Evolutionary conservation across 2,113 vertebrate genomes (phyloP), one percentile per base, ranked within the genome.

Genomic region (Lepisosteus oculatus): DNA sequence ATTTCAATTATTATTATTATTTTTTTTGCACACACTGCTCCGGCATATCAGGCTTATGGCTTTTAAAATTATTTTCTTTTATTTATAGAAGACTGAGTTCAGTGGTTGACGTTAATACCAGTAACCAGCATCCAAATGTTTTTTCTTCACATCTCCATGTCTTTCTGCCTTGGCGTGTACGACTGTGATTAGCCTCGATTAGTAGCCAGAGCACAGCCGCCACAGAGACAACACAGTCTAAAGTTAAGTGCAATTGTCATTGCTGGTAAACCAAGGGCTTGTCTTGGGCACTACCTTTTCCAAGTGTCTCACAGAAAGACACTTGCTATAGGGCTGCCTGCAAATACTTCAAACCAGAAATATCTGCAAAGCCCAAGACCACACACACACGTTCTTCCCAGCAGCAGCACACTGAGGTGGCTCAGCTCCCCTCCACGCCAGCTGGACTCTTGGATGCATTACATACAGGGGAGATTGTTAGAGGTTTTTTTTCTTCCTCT

Each of bases 21-120:
- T 61, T 72, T 85, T 83, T 86, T 78, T 85, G 76, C 78, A 86
- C 81, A 9, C 47, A 73, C 85, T 85, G 88, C 86, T 68, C 66
- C 71, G 64, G 73, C 77, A 73, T 9, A 88, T 89, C 83, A 78
- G 87, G 89, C 89, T 91, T 91, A 93, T 94, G 93, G 91, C 92
- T 92, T 93, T 81, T 84, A 78, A 86, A 84, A 29, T 29, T 75
- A 80, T 80, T 71, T 56, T 29, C 42, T 29, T 54, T 62, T 61
- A 72, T 72, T 74, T 76, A 73, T 71, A 71, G 84, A 88, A 81
- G 81, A 85, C 78, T 83, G 74, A 86, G 87, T 82, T 81, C 74
- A 77, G 47, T 72, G 83, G 78, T 85, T 72, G 8, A 80, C 70
- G 76, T 74, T 79, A 72, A 80, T 84, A 78, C 76, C 71, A 76